Conservation (phyloP, 2,888 invertebrate genomes). For the Plebejus melissa region DNA sequence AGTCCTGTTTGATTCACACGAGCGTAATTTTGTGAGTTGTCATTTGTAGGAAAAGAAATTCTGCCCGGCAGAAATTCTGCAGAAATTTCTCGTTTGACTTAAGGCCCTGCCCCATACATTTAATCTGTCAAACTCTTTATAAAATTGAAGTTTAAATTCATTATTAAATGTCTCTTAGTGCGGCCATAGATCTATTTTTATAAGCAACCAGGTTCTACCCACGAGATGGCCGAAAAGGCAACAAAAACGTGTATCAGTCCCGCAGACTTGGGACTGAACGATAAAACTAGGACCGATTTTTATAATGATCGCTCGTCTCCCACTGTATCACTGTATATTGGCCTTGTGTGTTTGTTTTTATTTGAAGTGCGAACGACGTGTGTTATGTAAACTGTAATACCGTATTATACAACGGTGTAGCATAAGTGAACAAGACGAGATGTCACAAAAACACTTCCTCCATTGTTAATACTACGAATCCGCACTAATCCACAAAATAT, state of each 20-base stretch:
- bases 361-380: conserved; percentile 19
- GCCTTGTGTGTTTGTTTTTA: conserved; percentile 22
- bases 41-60: too few species aligned
- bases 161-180: too few species aligned
- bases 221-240: too few species aligned
- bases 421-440: conserved; percentile 13
- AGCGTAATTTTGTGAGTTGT: too few species aligned
- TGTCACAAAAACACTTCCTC: conserved; percentile 21
- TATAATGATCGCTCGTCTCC: conserved; percentile 1
- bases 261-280: neutral
- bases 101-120: too few species aligned
- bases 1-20: too few species aligned
- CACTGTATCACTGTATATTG: neutral
- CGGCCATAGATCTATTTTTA: too few species aligned
- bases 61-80: too few species aligned
- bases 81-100: too few species aligned
- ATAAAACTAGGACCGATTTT: neutral
- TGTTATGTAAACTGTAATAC: conserved; percentile 7
- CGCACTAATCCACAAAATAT: neutral
- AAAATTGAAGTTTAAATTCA: too few species aligned
- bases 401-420: conserved; percentile 12
- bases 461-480: conserved; percentile 2
- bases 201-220: too few species aligned
- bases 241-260: neutral
- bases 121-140: too few species aligned